These are phyloP conservation scores for Acrossocheilus wenchowensis DNA, from an alignment of 2,797 vertebrate genomes.

Conservation along the genomic window DNA sequence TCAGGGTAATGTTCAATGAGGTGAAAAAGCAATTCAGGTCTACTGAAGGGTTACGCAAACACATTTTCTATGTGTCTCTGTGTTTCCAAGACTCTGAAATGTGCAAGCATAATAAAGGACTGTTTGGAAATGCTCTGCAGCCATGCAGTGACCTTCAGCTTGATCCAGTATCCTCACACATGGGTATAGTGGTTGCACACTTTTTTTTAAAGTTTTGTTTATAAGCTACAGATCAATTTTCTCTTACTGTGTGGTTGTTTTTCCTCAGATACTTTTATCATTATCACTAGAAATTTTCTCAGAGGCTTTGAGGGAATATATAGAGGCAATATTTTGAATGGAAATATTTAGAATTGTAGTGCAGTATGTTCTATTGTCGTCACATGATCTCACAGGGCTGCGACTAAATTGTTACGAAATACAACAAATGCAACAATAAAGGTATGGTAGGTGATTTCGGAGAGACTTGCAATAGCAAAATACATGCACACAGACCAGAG, in stretches of 20 bases:
- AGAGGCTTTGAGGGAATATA: neutral
- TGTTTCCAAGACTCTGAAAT: constrained; percentile 40
- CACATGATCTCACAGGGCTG: neutral
- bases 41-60: constrained; percentile 42
- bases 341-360: neutral
- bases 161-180: constrained; percentile 22
- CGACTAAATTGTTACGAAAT: too few species aligned
- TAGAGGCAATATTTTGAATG: neutral
- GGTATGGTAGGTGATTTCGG: neutral
- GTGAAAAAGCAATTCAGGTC: constrained; percentile 48
- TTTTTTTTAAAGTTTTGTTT: neutral
- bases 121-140: constrained; percentile 40
- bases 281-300: neutral
- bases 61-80: constrained; percentile 26
- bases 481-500: neutral
- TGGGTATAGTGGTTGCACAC: neutral
- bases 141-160: constrained; percentile 19
- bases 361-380: neutral
- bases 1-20: constrained; percentile 41
- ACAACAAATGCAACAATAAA: neutral
- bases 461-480: neutral
- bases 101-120: constrained; percentile 33
- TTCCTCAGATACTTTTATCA: neutral
- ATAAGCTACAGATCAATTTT: neutral
- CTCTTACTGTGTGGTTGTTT: neutral